Base-by-base conservation (phyloP, 2,888 invertebrate species). In the Ceratothoa steindachneri region DNA sequence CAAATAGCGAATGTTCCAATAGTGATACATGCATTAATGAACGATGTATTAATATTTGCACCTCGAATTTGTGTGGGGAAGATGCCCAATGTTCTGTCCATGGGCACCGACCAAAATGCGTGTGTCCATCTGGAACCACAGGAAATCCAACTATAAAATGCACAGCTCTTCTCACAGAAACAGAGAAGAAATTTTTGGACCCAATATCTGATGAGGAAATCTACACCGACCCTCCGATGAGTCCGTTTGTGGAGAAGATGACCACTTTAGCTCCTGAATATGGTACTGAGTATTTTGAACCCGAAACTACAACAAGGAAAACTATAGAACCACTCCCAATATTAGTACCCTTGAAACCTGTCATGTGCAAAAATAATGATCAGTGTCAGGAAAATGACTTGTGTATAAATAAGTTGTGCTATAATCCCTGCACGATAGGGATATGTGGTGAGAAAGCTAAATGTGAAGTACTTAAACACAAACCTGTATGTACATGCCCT, bases 401-500 rank as follows among this genome's bases (percentile, higher is more conserved):
- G 2, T 76, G 75, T 28, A 72, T 76, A 15, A 76, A 76, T 53
- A 76, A 51, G 22, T 24, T 75, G 19, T 75, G 78, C 30, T 78
- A 73, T 1, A 89, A 91, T 84, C 89, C 92, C 7, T 95, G 95
- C 84, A 30, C 91, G 69, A 66, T 75, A 27, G 77, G 77, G 19
- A 68, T 91, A 82, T 95, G 95, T 83, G 95, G 95, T 70, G 88
- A 79, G 69, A 90, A 94, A 82, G 91, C 93, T 52, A 89, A 90
- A 81, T 95, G 95, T 82, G 88, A 89, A 80, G 89, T 94, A 3
- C 89, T 89, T 77, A 90, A 92, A 81, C 95, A 95, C 83, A 89
- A 93, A 76, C 93, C 94, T 1, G 89, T 92, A 52, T 95, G 95
- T 84, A 91, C 92, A 2, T 95, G 95, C 83, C 88, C 89, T 81